Conservation (phyloP, 2,888 invertebrate species). For the Cybosia mesomella region DNA sequence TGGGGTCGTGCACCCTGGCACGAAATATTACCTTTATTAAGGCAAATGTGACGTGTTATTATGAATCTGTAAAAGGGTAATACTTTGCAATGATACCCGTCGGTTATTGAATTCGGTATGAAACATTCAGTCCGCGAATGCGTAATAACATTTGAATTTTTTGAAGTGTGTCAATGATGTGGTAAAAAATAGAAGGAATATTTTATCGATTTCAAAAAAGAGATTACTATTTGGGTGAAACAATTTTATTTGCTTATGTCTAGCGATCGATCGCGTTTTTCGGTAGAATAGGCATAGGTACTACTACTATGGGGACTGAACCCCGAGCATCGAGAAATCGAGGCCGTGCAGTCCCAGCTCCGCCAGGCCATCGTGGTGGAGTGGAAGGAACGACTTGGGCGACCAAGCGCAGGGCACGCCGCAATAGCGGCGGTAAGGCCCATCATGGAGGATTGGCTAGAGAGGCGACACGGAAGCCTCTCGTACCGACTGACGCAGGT, state of each 20-base stretch:
- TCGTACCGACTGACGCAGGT: no score
- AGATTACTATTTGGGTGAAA: not conserved
- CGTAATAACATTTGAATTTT: constrained; percentile 1
- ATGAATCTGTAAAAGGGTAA: constrained; percentile 23
- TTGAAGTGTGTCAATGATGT: not conserved
- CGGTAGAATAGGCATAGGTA: not conserved
- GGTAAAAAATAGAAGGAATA: not conserved
- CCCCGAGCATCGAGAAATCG: no score
- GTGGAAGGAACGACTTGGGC: no score
- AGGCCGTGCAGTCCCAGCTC: no score
- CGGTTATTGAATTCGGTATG: constrained; percentile 14
- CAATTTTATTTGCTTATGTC: not conserved
- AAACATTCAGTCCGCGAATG: constrained; percentile 18
- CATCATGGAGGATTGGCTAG: no score
- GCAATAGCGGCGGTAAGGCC: no score
- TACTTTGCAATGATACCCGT: constrained; percentile 5
- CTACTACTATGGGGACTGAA: no score
- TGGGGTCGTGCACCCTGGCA: constrained; percentile 29
- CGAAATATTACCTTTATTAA: constrained; percentile 48
- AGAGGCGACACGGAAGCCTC: no score
- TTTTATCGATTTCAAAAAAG: not conserved
- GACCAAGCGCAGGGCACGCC: no score
- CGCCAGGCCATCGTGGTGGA: no score
- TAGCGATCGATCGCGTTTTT: not conserved
- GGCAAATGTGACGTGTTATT: constrained; percentile 30